Evolutionary conservation across 2,888 invertebrate species (phyloP), one percentile per base, ranked within the genome.

Genomic region (Caenorhabditis sp.): DNA sequence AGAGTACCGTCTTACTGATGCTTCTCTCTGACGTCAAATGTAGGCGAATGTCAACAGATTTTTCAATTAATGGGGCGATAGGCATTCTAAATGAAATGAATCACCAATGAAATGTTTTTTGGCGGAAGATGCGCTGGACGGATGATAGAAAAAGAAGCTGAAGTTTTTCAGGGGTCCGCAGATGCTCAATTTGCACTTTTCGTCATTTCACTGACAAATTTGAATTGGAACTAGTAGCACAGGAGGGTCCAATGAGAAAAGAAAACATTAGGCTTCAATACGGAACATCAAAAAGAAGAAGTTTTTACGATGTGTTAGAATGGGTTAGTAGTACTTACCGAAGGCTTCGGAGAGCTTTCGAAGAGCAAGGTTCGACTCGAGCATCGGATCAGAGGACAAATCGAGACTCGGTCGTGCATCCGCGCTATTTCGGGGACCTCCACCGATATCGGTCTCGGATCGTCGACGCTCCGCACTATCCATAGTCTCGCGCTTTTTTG

Each of bases 281-380:
- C 19, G 14, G 44, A 63, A 56, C 12, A 75, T 41, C 31, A 63
- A 54, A 7, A 31, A 31, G 31, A 31, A 31, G 31, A 31, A 31
- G 31, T 31, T 31, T n/a, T n/a, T n/a, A n/a, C n/a, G n/a, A n/a
- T n/a, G n/a, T n/a, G n/a, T n/a, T n/a, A n/a, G n/a, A n/a, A n/a
- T 35, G 8, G 31, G 8, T 35, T 35, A 35, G 38, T 14, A 10
- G 49, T 24, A 80, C 87, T 81, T 75, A 90, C 90, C 90, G 69
- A 90, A 90, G 31, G 90, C 90, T 73, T 90, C 89, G 8, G 89
- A 89, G 19, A 90, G 79, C 72, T 90, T 90, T 24, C 90, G 80
- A 8, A 90, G 79, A 14, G 90, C 90, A n/a, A 90, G 59, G 58
- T 86, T 87, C 16, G 89, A 86, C 56, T 90, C 90, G 68, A 90